Percentiles rank a stretch among this genome's conserved stretches.
Evolutionary conservation across 35 echinoderm and acorn worm genomes (phyloP).

Genomic region (Apostichopus japonicus): DNA sequence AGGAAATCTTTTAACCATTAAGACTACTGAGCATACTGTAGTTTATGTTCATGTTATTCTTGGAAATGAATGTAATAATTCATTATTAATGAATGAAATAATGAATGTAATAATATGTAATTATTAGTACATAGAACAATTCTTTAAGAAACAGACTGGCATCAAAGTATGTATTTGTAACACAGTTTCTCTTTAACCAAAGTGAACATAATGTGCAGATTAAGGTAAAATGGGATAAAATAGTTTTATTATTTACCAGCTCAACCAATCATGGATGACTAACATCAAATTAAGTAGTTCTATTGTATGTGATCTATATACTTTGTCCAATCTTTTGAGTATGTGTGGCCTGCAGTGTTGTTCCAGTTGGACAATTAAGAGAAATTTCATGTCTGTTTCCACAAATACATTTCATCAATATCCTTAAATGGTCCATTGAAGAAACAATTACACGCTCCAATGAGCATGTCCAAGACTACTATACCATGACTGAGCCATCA

Average conservation of each 20-base stretch:
- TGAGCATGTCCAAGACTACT: not conserved
- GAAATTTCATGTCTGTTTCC: not conserved
- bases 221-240: not conserved
- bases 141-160: too few species aligned
- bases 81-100: too few species aligned
- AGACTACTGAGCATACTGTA: too few species aligned
- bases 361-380: not conserved
- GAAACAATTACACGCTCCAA: constrained; percentile 19
- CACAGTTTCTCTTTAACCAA: too few species aligned
- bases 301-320: not conserved
- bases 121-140: too few species aligned
- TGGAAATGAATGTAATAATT: too few species aligned
- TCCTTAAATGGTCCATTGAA: not conserved
- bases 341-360: not conserved
- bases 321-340: not conserved
- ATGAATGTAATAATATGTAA: too few species aligned
- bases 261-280: not conserved
- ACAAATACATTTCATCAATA: not conserved
- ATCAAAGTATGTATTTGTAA: too few species aligned
- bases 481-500: not conserved
- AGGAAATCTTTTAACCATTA: too few species aligned
- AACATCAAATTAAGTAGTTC: not conserved
- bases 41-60: too few species aligned
- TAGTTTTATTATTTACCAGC: not conserved
- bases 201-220: not conserved